Conservation (phyloP, 2,888 invertebrate species). For the Nasonia oneida region DNA sequence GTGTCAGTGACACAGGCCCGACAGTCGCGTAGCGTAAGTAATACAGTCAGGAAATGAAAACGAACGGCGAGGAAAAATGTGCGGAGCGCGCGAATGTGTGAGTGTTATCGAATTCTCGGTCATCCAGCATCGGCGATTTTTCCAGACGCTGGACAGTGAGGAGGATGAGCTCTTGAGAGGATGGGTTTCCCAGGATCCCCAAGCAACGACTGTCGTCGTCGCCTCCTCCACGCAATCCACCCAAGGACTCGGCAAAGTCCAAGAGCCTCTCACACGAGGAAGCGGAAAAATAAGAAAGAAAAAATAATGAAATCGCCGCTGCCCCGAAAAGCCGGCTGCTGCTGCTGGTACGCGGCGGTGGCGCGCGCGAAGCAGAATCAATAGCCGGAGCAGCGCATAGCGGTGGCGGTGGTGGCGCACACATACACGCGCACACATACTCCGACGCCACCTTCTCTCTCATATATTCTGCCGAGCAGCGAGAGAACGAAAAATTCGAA, state of each 20-base stretch:
- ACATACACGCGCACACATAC: not conserved
- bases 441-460: not conserved
- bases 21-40: not conserved
- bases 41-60: not conserved
- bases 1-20: constrained; percentile 60
- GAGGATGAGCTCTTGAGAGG: not conserved
- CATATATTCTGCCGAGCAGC: not conserved
- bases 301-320: not conserved
- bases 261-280: not conserved
- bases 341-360: constrained; percentile 64
- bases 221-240: not conserved
- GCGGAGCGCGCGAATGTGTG: not conserved
- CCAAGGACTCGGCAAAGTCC: not conserved
- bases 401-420: constrained; percentile 31
- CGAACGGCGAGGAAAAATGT: not conserved
- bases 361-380: constrained; percentile 75
- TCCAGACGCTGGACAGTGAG: constrained; percentile 9
- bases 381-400: constrained; percentile 72
- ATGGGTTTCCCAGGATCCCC: not conserved
- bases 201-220: not conserved
- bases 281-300: not conserved
- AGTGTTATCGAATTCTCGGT: not conserved
- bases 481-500: not conserved
- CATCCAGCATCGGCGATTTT: constrained; percentile 26
- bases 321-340: constrained; percentile 28